Base-by-base conservation (phyloP, 2,888 invertebrate species). In the Oxycera nigricornis region DNA sequence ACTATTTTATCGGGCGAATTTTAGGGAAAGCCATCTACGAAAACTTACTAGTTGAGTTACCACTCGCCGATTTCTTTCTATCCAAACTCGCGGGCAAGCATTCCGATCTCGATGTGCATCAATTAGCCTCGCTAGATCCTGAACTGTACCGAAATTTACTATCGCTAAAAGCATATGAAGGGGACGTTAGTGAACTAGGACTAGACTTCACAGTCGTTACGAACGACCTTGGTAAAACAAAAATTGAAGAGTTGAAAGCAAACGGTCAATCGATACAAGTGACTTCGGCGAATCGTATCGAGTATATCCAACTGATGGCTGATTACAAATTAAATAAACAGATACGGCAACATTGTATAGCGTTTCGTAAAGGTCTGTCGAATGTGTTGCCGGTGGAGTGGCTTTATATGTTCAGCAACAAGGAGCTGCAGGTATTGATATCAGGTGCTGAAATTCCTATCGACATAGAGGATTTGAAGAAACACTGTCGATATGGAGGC, bases 21-120 rank as follows among this genome's bases (percentile, higher is more conserved):
- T 86, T 98, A 28, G 98, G 97, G 52, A 98, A 98, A 89, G 96
- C 97, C 0, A 87, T 99, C 65, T 98, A 97, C 86, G 98, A 98
- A 84, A 96, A 96, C 85, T 89, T 98, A 73, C 86, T 98, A 76
- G 95, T 97, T 3, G 98, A 98, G 83, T 85, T 98, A 39, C 98
- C 98, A 0, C 89, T 99, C 79, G 98, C 99, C 1, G 95, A 95
- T 81, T 98, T 98, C 86, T 98, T 98, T 86, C 87, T 99, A 26
- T 94, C 95, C 0, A 94, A 95, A 85, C 86, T 95, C 59, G 89
- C 96, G 31, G 92, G 94, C 0, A 92, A 93, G 80, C 85, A 86
- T 78, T 89, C 90, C 73, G 90, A 91, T 14, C 90, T 91, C 68
- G 95, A 95, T 81, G 92, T 96, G 61, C 97, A 98, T 87, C 95